Evolutionary conservation across 2,888 invertebrate species (phyloP).

Genomic region (Papilio demoleus): DNA sequence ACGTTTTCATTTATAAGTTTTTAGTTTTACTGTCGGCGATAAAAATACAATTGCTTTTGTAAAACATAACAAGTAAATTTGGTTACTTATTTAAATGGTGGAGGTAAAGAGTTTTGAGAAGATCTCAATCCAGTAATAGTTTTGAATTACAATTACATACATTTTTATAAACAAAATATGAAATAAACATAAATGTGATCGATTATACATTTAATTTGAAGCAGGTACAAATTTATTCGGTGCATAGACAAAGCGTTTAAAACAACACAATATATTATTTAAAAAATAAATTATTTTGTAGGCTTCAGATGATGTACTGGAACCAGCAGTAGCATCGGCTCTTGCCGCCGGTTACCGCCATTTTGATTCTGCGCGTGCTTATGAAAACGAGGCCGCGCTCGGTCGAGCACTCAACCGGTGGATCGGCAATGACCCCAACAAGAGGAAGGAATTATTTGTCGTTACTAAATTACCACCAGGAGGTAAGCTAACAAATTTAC

Average conservation of each 20-base stretch:
- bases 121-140: no score
- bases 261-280: no score
- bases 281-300: background rate
- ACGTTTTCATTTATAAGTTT: background rate
- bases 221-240: no score
- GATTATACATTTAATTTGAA: no score
- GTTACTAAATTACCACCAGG: constrained; percentile 91
- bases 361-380: constrained; percentile 91
- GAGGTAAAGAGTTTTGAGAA: no score
- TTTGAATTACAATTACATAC: no score
- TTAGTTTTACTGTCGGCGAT: background rate
- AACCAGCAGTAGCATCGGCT: constrained; percentile 87
- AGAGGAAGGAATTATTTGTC: constrained; percentile 91
- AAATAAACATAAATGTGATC: no score
- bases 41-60: background rate
- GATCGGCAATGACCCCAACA: constrained; percentile 86
- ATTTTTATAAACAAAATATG: no score
- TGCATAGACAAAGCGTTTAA: no score
- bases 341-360: constrained; percentile 91
- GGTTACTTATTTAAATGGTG: no score
- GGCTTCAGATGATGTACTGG: constrained; percentile 86
- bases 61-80: background rate
- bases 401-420: constrained; percentile 89
- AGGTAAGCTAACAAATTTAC: constrained; percentile 61
- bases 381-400: constrained; percentile 89